These are phyloP conservation scores for Galerucella nymphaeae DNA, from an alignment of 2,888 invertebrate genomes.

Conservation along the genomic window DNA sequence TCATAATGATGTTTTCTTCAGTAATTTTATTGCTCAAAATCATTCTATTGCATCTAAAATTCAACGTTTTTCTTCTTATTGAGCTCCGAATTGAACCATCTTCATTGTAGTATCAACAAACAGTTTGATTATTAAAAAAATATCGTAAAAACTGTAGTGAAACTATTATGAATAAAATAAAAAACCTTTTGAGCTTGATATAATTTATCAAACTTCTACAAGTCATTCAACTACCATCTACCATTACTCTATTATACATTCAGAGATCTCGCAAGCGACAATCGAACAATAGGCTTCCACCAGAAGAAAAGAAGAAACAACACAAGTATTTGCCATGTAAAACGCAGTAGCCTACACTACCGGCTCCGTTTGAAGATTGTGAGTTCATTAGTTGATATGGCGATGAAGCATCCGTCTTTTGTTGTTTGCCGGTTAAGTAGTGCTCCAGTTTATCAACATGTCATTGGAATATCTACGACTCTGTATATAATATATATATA, in stretches of 20 bases:
- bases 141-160: too few species aligned
- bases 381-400: constrained; percentile 59
- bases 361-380: constrained; percentile 56
- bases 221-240: constrained; percentile 30
- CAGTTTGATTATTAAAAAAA: too few species aligned
- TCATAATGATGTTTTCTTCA: too few species aligned
- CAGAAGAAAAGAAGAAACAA: constrained; percentile 34
- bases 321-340: constrained; percentile 43
- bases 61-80: too few species aligned
- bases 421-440: constrained; percentile 49
- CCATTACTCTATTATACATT: constrained; percentile 31
- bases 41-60: too few species aligned
- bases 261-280: constrained; percentile 28
- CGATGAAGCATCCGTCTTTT: constrained; percentile 43
- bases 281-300: constrained; percentile 32
- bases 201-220: constrained; percentile 23
- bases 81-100: too few species aligned
- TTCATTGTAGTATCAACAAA: too few species aligned
- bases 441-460: constrained; percentile 56
- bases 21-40: too few species aligned
- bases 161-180: background rate
- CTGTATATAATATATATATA: constrained; percentile 10
- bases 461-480: constrained; percentile 44
- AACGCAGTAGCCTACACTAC: constrained; percentile 53
- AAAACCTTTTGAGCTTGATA: background rate